Evolutionary conservation across 2,888 invertebrate species (phyloP).

Genomic region (Melikaiella ostensackeni): DNA sequence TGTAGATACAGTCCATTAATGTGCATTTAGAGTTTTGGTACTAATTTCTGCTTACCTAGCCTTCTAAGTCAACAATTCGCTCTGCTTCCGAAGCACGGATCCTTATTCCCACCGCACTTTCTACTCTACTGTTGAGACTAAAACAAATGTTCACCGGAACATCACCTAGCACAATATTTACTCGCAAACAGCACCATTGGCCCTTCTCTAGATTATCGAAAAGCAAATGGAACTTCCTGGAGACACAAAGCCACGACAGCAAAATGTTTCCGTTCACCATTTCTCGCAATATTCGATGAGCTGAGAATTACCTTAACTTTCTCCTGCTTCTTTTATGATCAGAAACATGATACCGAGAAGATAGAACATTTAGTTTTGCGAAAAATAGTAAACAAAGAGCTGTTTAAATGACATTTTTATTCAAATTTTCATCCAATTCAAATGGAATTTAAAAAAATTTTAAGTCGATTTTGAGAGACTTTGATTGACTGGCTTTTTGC

Average conservation of each 20-base stretch:
- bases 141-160: constrained; percentile 52
- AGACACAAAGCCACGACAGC: neutral
- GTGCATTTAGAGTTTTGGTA: constrained; percentile 1
- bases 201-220: constrained; percentile 14
- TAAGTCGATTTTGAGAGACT: no score
- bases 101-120: constrained; percentile 43
- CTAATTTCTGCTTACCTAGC: constrained; percentile 5
- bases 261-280: constrained; percentile 5
- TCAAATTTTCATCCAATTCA: no score
- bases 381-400: no score
- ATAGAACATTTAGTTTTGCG: no score
- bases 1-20: neutral
- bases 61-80: constrained; percentile 24
- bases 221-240: constrained; percentile 55
- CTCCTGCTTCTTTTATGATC: neutral
- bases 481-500: no score
- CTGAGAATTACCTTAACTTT: neutral
- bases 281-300: neutral
- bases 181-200: constrained; percentile 54
- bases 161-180: constrained; percentile 60
- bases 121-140: constrained; percentile 46
- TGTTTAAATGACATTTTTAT: no score
- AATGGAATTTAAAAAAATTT: no score
- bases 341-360: neutral
- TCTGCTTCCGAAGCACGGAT: neutral